Percentiles rank a stretch among this genome's conserved stretches.
These are phyloP conservation scores for Pollachius pollachius DNA, from an alignment of 2,113 vertebrate genomes.

Conservation along the genomic window DNA sequence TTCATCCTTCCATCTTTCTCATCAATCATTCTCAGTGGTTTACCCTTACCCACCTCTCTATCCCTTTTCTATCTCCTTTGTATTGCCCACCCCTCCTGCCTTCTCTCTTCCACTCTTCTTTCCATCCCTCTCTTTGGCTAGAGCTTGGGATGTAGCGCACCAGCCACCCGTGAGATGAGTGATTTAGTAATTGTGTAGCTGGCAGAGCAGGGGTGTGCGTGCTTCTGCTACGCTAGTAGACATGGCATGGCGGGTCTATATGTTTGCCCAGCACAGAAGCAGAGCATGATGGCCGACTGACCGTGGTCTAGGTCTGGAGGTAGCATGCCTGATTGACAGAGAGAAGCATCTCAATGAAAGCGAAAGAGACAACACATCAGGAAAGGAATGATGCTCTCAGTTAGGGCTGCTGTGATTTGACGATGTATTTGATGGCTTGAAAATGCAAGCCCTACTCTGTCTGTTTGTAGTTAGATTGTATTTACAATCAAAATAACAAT, in stretches of 20 bases:
- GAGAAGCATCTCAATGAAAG: no score
- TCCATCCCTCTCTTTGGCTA: constrained; percentile 23
- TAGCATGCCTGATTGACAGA: no score
- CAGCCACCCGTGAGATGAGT: constrained; percentile 70
- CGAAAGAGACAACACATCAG: no score
- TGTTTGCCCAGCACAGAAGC: no score
- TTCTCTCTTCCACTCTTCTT: not conserved
- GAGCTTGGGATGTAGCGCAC: constrained; percentile 43
- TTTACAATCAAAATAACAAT: not conserved
- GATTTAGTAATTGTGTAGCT: constrained; percentile 72
- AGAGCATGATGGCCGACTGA: no score
- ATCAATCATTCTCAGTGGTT: not conserved
- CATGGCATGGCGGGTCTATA: no score
- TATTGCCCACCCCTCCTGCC: not conserved
- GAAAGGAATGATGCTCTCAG: no score
- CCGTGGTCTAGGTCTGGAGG: no score
- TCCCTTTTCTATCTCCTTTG: constrained; percentile 5
- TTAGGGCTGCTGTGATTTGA: no score
- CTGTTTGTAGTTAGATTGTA: no score
- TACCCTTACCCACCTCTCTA: constrained; percentile 6
- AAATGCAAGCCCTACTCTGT: no score
- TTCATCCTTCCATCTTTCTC: not conserved
- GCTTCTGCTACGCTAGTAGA: constrained; percentile 34
- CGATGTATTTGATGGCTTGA: no score
- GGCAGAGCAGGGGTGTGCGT: constrained; percentile 44